Conservation (phyloP, 2,113 vertebrate species). For the Bostrychus sinensis region DNA sequence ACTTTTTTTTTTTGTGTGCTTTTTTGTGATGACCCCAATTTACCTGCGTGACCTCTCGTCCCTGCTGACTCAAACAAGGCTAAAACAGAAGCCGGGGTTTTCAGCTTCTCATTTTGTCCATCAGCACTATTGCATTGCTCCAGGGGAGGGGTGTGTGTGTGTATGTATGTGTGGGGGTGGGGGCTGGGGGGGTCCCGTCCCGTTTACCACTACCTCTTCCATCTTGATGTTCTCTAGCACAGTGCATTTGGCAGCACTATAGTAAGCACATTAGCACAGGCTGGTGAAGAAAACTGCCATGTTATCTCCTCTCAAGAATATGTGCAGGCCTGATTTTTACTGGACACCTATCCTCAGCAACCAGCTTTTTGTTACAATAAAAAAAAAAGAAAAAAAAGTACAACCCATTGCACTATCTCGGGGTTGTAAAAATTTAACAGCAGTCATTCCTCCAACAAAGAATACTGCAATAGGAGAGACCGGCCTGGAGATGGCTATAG, state of each 20-base stretch:
- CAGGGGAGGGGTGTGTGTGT: not conserved
- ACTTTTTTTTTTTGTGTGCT: slow-evolving; percentile 40
- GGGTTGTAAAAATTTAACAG: slow-evolving; percentile 57
- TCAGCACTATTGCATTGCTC: slow-evolving; percentile 62
- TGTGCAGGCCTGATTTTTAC: slow-evolving; percentile 47
- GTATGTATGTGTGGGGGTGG: not conserved
- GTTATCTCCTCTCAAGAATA: slow-evolving; percentile 49
- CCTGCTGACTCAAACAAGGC: slow-evolving; percentile 63
- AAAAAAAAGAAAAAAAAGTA: slow-evolving; percentile 68
- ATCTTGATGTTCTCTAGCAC: slow-evolving; percentile 65
- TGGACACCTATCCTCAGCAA: slow-evolving; percentile 48
- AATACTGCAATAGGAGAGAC: slow-evolving; percentile 18
- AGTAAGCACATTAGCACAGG: slow-evolving; percentile 51
- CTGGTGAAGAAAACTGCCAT: slow-evolving; percentile 50
- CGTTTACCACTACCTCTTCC: slow-evolving; percentile 63
- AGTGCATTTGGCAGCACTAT: slow-evolving; percentile 58
- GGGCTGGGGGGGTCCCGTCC: not conserved
- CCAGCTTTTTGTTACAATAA: slow-evolving; percentile 56
- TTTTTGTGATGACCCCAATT: slow-evolving; percentile 66
- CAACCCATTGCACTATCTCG: slow-evolving; percentile 44
- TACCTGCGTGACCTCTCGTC: slow-evolving; percentile 61
- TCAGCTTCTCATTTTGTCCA: slow-evolving; percentile 64
- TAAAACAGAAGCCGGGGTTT: slow-evolving; percentile 55
- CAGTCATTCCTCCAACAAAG: slow-evolving; percentile 42
- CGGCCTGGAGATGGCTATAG: slow-evolving; percentile 9